Percentiles rank a stretch among this genome's conserved stretches.
These are phyloP conservation scores for Podilymbus podiceps DNA, from an alignment of 2,113 vertebrate genomes.

Conservation along the genomic window DNA sequence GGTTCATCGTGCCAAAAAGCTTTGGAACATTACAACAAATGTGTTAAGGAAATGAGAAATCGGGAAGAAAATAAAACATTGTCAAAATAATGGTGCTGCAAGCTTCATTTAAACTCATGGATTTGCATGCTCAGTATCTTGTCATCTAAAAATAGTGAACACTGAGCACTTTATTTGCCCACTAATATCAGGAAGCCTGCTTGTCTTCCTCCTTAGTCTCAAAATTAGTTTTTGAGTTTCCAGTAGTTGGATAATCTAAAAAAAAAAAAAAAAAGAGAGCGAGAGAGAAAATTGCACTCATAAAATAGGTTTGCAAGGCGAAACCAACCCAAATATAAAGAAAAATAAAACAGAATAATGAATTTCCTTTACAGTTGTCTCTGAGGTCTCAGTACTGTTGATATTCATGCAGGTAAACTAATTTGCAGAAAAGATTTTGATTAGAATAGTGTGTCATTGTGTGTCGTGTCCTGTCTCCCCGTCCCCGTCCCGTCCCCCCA, in stretches of 20 bases:
- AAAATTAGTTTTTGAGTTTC: neutral
- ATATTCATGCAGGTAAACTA: neutral
- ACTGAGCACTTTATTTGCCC: neutral
- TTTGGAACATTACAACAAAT: neutral
- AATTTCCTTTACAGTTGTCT: neutral
- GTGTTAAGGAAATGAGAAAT: neutral
- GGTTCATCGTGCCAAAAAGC: neutral
- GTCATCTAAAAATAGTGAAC: neutral
- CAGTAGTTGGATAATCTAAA: neutral
- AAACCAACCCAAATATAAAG: neutral
- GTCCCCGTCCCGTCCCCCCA: rapidly evolving
- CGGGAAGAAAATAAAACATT: neutral
- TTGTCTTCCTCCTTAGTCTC: neutral
- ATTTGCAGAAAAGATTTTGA: neutral
- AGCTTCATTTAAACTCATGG: neutral
- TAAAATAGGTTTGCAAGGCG: neutral
- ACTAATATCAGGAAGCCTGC: neutral
- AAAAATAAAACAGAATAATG: neutral
- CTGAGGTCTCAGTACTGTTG: neutral
- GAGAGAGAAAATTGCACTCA: neutral
- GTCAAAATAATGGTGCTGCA: neutral
- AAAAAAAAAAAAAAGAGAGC: neutral
- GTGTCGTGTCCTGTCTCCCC: neutral
- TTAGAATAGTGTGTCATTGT: neutral
- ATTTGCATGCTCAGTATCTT: neutral